phyloP scores from a whole-genome alignment of 1,140 invertebrate genomes.

The Eupeodes corollae region DNA sequence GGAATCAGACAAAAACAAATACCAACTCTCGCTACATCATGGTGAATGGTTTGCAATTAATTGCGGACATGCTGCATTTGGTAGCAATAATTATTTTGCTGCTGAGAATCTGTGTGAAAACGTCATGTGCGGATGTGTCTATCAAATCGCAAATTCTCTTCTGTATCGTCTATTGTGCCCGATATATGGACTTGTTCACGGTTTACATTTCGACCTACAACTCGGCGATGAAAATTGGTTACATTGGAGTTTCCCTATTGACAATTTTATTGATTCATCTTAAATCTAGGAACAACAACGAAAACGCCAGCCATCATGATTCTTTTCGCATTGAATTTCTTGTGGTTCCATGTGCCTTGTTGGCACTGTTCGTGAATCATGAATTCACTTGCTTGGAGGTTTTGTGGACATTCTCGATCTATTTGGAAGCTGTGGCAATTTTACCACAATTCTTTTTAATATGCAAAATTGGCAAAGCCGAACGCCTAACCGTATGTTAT shows the following conservation, averaged over 20 bases:
- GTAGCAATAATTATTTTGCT: constrained; percentile 90
- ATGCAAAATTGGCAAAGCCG: constrained; percentile 97
- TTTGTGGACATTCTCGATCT: constrained; percentile 99
- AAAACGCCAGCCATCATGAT: constrained; percentile 96
- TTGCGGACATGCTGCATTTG: constrained; percentile 92
- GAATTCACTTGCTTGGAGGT: constrained; percentile 89
- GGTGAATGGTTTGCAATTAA: constrained; percentile 96
- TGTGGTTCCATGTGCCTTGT: constrained; percentile 69
- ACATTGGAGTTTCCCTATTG: constrained; percentile 76
- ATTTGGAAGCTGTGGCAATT: constrained; percentile 97
- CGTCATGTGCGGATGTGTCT: constrained; percentile 97
- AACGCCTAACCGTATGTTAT: constrained; percentile 99
- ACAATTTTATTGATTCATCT: constrained; percentile 94
- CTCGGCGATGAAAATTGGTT: constrained; percentile 93
- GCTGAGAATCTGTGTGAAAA: constrained; percentile 96
- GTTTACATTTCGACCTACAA: constrained; percentile 95
- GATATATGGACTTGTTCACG: constrained; percentile 94
- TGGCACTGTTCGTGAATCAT: constrained; percentile 90
- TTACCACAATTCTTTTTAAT: constrained; percentile 97
- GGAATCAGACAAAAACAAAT: too few species aligned
- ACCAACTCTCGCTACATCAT: neutral
- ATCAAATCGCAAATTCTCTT: constrained; percentile 97
- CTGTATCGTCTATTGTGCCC: constrained; percentile 84
- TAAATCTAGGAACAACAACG: constrained; percentile 97
- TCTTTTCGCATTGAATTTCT: constrained; percentile 97